Base-by-base conservation (phyloP, 1,140 invertebrate species). In the Atopsyche davidsoni region DNA sequence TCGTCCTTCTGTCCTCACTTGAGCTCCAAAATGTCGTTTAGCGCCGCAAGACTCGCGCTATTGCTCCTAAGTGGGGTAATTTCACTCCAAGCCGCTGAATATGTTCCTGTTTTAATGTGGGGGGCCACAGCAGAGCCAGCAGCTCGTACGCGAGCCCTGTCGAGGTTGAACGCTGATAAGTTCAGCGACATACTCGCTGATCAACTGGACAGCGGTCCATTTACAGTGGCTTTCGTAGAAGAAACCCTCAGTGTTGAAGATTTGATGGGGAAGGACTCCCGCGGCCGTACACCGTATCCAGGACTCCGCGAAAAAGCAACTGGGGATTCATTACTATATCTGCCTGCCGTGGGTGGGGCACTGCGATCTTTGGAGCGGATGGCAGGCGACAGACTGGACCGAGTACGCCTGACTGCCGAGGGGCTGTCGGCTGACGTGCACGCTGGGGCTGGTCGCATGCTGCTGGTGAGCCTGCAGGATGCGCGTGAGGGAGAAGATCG, bases 161-260 rank as follows among this genome's bases (percentile, higher is more conserved):
- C 52, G 1, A 55, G 52, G 6, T 46, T 67, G 1, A 31, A 58
- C 1, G 51, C 56, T 2, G 47, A 58, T 0, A 62, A 69, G 53
- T 72, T 69, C 42, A 44, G 55, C 16, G 47, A 32, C 14, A 55
- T 66, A 10, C 42, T 72, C 3, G 56, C 64, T 18, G 38, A 64
- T 9, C 61, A 68, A 43, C 40, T 69, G 0, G 38, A 55, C 16
- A 53, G 60, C 6, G 61, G 66, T 18, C 61, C 63, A 0, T 65
- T 68, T 25, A 63, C 62, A 0, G 65, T 69, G 2, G 61, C 71
- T 2, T 72, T 71, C 51, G 58, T 69, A 23, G 71, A 74, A 44
- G 63, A 69, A 51, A 66, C 66, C 0, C 45, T 74, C n/a, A 72
- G 70, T 10, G 65, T 71, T 1, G 71, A 74, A 59, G 72, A 74